A percentile compares a stretch with the other conserved stretches of the same genome.
phyloP scores from a whole-genome alignment of 2,888 invertebrate species.

The Chrysodeixis includens region DNA sequence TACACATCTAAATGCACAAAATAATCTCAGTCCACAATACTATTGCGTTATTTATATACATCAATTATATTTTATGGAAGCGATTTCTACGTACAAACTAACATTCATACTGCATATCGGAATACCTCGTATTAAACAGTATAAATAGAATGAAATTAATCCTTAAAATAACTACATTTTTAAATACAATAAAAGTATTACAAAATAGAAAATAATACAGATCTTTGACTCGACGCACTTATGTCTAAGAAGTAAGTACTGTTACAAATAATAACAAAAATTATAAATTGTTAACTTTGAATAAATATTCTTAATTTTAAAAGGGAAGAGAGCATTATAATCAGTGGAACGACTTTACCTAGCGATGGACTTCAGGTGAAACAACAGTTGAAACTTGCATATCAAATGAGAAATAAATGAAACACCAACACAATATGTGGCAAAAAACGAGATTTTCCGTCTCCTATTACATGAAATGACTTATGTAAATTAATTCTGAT shows the following conservation, averaged over 20 bases:
- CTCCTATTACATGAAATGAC: too few relatives aligned
- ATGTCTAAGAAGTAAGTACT: slow-evolving; percentile 83
- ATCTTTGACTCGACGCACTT: slow-evolving; percentile 89
- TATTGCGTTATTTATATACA: slow-evolving; percentile 80
- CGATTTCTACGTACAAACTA: slow-evolving; percentile 77
- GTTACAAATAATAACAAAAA: slow-evolving; percentile 82
- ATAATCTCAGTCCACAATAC: slow-evolving; percentile 87
- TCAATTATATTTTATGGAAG: slow-evolving; percentile 77
- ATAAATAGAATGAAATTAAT: slow-evolving; percentile 78
- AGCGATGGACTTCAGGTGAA: slow-evolving; percentile 47
- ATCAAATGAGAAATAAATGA: too few relatives aligned
- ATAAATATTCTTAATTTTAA: slow-evolving; percentile 86
- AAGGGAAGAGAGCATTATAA: slow-evolving; percentile 81
- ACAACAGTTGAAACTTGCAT: slow-evolving; percentile 20
- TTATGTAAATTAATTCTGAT: too few relatives aligned
- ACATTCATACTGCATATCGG: slow-evolving; percentile 83
- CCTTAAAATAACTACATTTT: slow-evolving; percentile 76
- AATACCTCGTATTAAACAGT: slow-evolving; percentile 88
- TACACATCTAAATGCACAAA: slow-evolving; percentile 82
- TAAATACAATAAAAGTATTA: slow-evolving; percentile 87
- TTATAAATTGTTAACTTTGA: slow-evolving; percentile 81
- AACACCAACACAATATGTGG: too few relatives aligned
- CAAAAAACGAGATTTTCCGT: too few relatives aligned
- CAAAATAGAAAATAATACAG: slow-evolving; percentile 89
- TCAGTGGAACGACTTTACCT: slow-evolving; percentile 63